Base-by-base conservation (phyloP, 1,140 invertebrate species). In the Pachypsylla venusta region DNA sequence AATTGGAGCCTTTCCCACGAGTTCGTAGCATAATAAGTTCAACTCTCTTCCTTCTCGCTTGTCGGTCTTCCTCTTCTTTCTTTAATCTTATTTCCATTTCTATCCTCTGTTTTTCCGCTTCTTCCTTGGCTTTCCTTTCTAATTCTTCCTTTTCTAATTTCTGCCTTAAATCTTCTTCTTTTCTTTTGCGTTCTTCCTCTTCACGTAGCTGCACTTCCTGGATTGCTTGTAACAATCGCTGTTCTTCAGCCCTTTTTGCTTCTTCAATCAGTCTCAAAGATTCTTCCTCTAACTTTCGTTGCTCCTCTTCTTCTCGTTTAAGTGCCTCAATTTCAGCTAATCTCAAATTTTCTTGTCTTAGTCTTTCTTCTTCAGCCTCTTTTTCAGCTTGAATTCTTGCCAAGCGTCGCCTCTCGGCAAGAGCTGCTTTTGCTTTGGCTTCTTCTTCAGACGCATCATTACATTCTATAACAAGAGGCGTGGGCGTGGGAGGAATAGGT, bases 351-450 rank as follows among this genome's bases (percentile, higher is more conserved):
- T 85, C 81, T 70, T 81, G 62, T 62, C 85, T 76, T 68, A 81
- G 81, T 61, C 86, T 75, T 71, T 90, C 87, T 24, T 84, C 70
- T 73, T 91, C 88, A 13, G 86, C 85, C 75, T 89, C 85, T 60
- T 83, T 72, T 76, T 92, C 89, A 42, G 86, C 83, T 71, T 91
- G 86, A 74, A 92, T 88, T 30, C 89, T 71, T 25, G 87, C 88
- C 42, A 89, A 73, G 62, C 86, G 75, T 65, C 89, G 75, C 64
- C 87, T 79, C 75, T 92, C 89, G 3, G 89, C 89, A 39, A 93
- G 72, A 27, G 88, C 88, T 25, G 88, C 88, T 73, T 90, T 92
- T 25, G 88, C 88, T 73, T 90, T 92, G 16, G 89, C 89, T 74
- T 91, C 82, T 71, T 89, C 88, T 73, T 91, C 89, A 1, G 88